These are phyloP conservation scores for Agapornis canus DNA, from an alignment of 2,797 vertebrate genomes.

Conservation along the genomic window DNA sequence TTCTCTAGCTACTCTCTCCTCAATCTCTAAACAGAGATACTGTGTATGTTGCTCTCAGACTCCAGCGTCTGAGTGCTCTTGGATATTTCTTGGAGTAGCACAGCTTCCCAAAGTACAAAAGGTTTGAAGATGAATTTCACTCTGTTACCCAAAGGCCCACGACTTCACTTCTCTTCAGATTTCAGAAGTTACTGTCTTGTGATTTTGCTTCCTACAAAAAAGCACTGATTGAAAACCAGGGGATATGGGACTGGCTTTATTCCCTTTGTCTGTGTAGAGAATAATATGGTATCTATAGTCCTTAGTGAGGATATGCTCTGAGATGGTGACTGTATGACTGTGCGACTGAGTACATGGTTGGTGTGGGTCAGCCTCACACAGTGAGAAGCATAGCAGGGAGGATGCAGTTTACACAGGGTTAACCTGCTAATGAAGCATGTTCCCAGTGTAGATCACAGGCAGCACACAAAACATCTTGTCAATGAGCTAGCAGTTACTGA, in stretches of 20 bases:
- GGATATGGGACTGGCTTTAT: rapidly evolving
- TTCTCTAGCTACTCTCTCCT: background rate
- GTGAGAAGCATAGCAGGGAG: background rate
- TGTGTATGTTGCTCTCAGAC: rapidly evolving
- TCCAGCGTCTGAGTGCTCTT: background rate
- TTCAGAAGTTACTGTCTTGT: background rate
- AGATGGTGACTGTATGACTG: background rate
- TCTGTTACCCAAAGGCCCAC: background rate
- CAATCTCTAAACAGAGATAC: background rate
- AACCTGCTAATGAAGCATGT: background rate
- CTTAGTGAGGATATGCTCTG: background rate
- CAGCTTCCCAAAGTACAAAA: background rate
- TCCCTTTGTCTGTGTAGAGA: background rate
- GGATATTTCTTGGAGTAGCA: background rate
- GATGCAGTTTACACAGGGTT: background rate
- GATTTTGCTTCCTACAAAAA: background rate
- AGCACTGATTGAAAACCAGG: background rate
- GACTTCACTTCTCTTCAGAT: background rate
- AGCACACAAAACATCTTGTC: background rate
- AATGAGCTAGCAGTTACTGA: background rate
- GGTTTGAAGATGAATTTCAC: background rate
- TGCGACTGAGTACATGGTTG: rapidly evolving
- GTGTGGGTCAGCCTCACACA: rapidly evolving
- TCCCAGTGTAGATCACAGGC: rapidly evolving
- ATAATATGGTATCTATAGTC: rapidly evolving